Evolutionary conservation across 2,888 invertebrate genomes (phyloP).

Genomic region (Nomada ruficornis): DNA sequence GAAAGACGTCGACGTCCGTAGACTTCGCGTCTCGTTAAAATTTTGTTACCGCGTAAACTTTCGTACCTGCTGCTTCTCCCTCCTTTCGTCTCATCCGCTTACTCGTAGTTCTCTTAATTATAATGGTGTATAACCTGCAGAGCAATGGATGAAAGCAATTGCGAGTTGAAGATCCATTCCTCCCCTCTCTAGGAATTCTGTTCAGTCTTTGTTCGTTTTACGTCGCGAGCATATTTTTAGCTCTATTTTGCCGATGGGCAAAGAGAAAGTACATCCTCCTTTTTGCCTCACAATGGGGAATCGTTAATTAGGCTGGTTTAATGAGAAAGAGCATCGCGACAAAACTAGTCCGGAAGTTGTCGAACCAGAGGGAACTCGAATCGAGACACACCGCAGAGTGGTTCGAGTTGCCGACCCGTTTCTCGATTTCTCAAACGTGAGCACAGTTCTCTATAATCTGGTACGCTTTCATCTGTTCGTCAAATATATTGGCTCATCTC

Average conservation of each 20-base stretch:
- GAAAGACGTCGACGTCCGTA: slow-evolving; percentile 47
- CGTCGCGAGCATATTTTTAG: neutral
- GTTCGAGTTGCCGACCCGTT: slow-evolving; percentile 39
- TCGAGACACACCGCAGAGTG: slow-evolving; percentile 16
- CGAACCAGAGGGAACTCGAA: slow-evolving; percentile 35
- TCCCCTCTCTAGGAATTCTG: neutral
- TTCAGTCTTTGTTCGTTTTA: neutral
- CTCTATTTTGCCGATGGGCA: neutral
- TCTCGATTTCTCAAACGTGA: slow-evolving; percentile 35
- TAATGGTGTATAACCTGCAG: slow-evolving; percentile 44
- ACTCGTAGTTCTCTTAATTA: slow-evolving; percentile 43
- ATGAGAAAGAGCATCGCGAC: slow-evolving; percentile 35
- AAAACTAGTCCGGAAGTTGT: slow-evolving; percentile 27
- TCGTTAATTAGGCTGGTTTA: slow-evolving; percentile 41
- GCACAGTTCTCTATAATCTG: neutral
- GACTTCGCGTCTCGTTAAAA: slow-evolving; percentile 61
- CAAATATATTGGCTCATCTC: neutral
- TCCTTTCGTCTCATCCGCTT: neutral
- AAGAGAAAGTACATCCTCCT: neutral
- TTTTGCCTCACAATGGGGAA: neutral
- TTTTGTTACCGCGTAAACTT: slow-evolving; percentile 57
- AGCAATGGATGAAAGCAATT: slow-evolving; percentile 37
- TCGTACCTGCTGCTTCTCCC: slow-evolving; percentile 15
- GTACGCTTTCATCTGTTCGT: neutral
- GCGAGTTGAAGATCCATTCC: slow-evolving; percentile 19